Evolutionary conservation across 2,888 invertebrate species (phyloP), one percentile per base, ranked within the genome.

Genomic region (Norana najaformis): DNA sequence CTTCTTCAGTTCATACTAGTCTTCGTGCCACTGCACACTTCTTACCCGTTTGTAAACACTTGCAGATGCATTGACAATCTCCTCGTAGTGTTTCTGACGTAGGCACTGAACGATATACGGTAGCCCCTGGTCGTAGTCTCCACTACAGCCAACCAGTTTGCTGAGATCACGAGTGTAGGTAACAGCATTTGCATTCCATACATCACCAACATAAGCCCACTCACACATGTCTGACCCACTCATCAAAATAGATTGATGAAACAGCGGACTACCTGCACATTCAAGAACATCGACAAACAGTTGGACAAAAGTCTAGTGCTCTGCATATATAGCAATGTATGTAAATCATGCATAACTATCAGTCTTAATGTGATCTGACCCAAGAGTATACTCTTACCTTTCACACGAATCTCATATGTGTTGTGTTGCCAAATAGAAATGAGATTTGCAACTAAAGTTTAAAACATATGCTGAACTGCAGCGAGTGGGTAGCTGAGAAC

Each of bases 211-310:
- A 38, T 94, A 91, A 14, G 94, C 94, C 95, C 95, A 94, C 92
- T 94, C 93, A 91, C 94, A 93, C 85, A 94, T 91, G 89, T 95
- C 95, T 2, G 95, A 95, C 0, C 95, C 95, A 91, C 94, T 94
- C 93, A 95, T 94, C 93, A 95, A 93, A 39, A 95, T 95, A 18
- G 95, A 95, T 88, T 95, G 93, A 89, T 94, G 93, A 92, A 95
- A 95, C 38, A 95, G 93, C 83, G 39, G 89, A 35, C 36, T 41
- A 18, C 90, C 92, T 94, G 88, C 34, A 34, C 34, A 90, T 30
- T 69, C 30, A 69, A 69, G n/a, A 69, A 69, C n/a, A 69, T 30
- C 11, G n/a, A 41, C 30, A 69, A n/a, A 69, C n/a, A 69, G 69
- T 6, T n/a, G 8, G 8, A n/a, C n/a, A 30, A 69, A n/a, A 36